A percentile compares a stretch with the other conserved stretches of the same genome.
Conservation (phyloP, 2,113 vertebrate species). For the Bombycilla garrulus region DNA sequence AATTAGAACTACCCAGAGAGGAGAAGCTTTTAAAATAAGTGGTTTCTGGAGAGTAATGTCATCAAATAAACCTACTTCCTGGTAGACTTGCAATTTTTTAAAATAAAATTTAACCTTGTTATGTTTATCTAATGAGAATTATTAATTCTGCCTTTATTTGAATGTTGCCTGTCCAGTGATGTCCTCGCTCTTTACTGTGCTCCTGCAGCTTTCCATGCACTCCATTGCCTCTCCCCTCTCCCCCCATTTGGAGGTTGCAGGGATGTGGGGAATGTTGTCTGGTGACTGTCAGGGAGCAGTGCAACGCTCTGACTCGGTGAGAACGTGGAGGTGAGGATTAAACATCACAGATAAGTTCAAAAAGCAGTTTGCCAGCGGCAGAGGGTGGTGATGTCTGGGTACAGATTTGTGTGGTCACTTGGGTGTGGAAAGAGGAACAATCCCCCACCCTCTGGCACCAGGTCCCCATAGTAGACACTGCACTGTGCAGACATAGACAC, state of each 20-base stretch:
- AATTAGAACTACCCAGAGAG: constrained; percentile 14
- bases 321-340: neutral
- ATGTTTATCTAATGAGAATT: constrained; percentile 2
- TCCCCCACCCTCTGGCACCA: neutral
- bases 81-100: constrained; percentile 30
- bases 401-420: neutral
- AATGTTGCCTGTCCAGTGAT: constrained; percentile 7
- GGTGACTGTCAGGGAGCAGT: neutral
- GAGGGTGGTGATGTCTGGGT: neutral
- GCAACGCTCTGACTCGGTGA: neutral
- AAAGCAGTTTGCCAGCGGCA: neutral
- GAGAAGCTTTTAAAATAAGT: neutral
- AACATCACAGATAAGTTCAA: neutral
- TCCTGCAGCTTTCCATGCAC: neutral
- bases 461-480: neutral
- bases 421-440: neutral
- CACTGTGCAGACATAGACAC: neutral
- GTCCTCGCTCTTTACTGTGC: neutral
- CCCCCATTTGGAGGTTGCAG: neutral
- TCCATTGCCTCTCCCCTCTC: neutral
- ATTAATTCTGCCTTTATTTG: constrained; percentile 36
- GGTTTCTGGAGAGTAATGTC: neutral
- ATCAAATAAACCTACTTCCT: neutral
- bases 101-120: neutral
- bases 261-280: neutral